Base-by-base conservation (phyloP, 1,140 invertebrate genomes). In the Coelopa frigida region DNA sequence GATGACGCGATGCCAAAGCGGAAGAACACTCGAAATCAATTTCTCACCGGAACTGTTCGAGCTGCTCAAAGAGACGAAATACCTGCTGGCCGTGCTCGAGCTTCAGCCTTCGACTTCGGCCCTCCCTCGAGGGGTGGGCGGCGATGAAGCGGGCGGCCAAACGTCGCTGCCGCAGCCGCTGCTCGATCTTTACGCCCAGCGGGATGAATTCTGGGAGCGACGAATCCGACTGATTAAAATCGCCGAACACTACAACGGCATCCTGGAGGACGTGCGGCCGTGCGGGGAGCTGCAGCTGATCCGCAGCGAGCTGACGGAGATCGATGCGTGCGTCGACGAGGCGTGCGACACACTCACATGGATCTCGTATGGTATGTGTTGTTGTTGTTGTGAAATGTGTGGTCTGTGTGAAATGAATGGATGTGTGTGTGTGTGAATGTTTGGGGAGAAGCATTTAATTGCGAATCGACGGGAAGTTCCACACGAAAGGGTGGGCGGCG, bases 241-340 rank as follows among this genome's bases (percentile, higher is more conserved):
- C 44, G 61, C 72, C 0, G 70, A 76, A 58, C 76, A 70, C 67
- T 78, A 73, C 59, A 85, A 86, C 69, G 76, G 77, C 61, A 73
- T 86, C 15, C 63, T 20, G 44, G 12, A 5, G 35, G 17, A n/a
- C 38, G 22, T 12, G 37, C 32, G 36, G 24, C 15, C 21, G 36
- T 0, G 35, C 7, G 61, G 58, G 3, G 62, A 62, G 27, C 48
- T 62, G 17, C 62, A 56, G 44, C 31, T 66, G 11, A 66, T 66
- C 44, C 44, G 38, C 20, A 39, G 39, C 8, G 62, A 62, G 17
- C 38, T 66, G 44, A 35, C 44, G n/a, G 31, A 48, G 17, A 62
- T 66, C 8, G 59, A 66, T 42, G 50, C 45, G n/a, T 51, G 48
- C 26, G 58, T 66, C 18, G 52, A 14, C 0, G 23, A 18, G 1